phyloP scores from a whole-genome alignment of 2,888 invertebrate species.

The Blastobasis lacticolella region DNA sequence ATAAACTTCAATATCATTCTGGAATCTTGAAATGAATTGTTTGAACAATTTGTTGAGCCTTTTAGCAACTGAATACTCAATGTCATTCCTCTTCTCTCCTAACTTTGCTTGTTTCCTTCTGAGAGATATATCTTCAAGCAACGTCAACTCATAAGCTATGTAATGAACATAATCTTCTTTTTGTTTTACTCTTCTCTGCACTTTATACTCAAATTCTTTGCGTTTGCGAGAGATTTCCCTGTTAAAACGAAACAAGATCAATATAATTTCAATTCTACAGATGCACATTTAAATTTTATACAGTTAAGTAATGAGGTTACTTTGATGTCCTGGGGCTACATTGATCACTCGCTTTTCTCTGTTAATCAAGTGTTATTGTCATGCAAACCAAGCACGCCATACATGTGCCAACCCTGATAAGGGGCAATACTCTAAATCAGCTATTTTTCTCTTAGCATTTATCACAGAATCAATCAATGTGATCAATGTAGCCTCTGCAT shows the following conservation, averaged over 20 bases:
- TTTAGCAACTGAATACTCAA: conserved; percentile 80
- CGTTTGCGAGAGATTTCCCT: conserved; percentile 81
- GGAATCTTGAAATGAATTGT: conserved; percentile 79
- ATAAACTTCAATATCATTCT: conserved; percentile 83
- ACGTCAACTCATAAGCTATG: conserved; percentile 80
- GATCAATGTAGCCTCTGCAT: background rate
- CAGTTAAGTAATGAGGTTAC: too few species aligned
- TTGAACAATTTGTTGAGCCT: conserved; percentile 84
- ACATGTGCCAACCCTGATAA: too few species aligned
- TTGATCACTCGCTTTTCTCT: too few species aligned
- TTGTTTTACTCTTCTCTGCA: conserved; percentile 78
- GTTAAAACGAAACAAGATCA: conserved; percentile 20
- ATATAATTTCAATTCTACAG: background rate
- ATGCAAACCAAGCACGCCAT: too few species aligned
- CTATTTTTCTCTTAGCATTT: too few species aligned
- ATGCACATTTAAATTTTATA: background rate
- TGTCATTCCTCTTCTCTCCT: conserved; percentile 76
- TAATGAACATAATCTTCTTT: conserved; percentile 82
- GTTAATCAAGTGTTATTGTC: too few species aligned
- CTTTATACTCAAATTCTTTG: conserved; percentile 82
- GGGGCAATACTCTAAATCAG: too few species aligned
- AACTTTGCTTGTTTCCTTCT: conserved; percentile 75
- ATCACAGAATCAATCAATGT: too few species aligned
- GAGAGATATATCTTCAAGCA: conserved; percentile 77
- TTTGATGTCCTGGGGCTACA: too few species aligned